phyloP scores from a whole-genome alignment of 2,888 invertebrate genomes.

The Magallana nippona region DNA sequence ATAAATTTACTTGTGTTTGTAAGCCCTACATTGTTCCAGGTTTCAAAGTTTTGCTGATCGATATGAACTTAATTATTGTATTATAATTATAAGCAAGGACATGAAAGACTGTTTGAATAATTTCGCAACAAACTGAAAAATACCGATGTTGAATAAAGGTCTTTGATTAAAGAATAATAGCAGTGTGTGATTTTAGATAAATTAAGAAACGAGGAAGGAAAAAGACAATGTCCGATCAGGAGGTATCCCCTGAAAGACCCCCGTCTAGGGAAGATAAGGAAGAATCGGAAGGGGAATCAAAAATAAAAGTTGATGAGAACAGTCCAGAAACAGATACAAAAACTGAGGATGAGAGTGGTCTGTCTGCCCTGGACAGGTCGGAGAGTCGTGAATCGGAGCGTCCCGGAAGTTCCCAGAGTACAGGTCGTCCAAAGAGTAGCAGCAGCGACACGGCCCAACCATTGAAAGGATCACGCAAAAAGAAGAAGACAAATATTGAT shows the following conservation, averaged over 20 bases:
- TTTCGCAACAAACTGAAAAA: too few species aligned
- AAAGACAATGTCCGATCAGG: neutral
- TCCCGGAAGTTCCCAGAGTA: conserved; percentile 54
- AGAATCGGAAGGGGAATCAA: conserved; percentile 58
- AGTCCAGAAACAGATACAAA: conserved; percentile 55
- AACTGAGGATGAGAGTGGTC: conserved; percentile 34
- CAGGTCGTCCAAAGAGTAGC: conserved; percentile 62
- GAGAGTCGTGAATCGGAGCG: conserved; percentile 41
- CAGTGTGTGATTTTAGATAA: neutral
- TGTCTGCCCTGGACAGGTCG: conserved; percentile 38
- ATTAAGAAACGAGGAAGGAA: neutral
- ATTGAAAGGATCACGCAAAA: conserved; percentile 57
- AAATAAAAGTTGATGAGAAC: conserved; percentile 57
- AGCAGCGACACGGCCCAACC: conserved; percentile 60
- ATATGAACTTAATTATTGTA: too few species aligned
- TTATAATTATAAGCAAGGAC: too few species aligned
- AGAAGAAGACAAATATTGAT: conserved; percentile 58
- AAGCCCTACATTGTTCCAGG: too few species aligned
- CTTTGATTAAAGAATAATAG: neutral
- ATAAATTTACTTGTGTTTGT: too few species aligned
- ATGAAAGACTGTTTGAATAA: too few species aligned
- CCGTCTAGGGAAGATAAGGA: neutral
- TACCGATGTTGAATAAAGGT: too few species aligned
- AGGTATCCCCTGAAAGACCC: conserved; percentile 1
- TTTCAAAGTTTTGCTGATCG: too few species aligned